These are phyloP conservation scores for Balaeniceps rex DNA, from an alignment of 2,113 vertebrate species.

Conservation along the genomic window DNA sequence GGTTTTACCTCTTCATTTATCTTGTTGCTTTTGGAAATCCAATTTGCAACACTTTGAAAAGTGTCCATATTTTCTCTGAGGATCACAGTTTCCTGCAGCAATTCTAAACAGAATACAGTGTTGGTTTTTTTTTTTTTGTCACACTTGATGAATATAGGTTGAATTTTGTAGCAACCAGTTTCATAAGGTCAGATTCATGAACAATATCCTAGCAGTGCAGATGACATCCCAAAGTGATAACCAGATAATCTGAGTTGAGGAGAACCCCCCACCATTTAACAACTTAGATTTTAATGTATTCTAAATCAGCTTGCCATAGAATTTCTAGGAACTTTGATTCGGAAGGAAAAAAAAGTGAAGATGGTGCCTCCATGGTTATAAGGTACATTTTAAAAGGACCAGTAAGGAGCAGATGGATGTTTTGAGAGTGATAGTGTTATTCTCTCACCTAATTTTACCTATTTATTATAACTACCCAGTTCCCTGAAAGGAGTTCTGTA, in stretches of 20 bases:
- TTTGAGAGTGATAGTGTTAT: background rate
- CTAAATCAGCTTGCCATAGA: background rate
- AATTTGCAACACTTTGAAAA: background rate
- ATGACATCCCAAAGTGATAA: background rate
- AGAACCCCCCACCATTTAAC: fast-evolving
- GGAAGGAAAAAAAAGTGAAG: background rate
- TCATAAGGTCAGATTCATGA: background rate
- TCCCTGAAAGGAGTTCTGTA: background rate
- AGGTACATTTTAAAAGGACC: background rate
- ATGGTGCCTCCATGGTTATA: background rate
- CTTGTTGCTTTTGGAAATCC: background rate
- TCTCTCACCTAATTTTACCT: background rate
- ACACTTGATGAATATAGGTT: background rate
- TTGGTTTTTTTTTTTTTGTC: background rate
- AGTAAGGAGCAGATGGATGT: background rate
- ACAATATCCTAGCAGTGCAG: background rate
- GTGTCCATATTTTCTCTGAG: background rate
- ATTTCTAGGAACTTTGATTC: background rate
- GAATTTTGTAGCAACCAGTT: background rate
- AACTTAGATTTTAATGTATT: background rate
- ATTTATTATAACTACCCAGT: background rate
- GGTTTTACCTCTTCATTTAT: background rate
- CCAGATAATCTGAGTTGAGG: background rate
- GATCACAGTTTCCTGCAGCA: background rate
- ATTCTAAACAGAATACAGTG: background rate